A percentile compares a stretch with the other conserved stretches of the same genome.
phyloP scores from a whole-genome alignment of 2,888 invertebrate species.

The Notodonta dromedarius region DNA sequence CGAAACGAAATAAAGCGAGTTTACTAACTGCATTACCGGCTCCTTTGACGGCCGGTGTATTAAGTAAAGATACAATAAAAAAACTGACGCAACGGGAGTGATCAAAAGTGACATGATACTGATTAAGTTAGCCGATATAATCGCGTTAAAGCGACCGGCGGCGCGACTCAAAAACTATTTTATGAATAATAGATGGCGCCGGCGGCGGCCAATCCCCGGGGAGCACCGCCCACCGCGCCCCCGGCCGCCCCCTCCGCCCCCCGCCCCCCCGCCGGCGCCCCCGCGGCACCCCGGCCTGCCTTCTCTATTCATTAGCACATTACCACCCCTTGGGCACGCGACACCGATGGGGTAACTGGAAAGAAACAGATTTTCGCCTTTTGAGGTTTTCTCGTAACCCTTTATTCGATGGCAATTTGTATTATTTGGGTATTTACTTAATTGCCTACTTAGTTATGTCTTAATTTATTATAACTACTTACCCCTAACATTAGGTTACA shows the following conservation, averaged over 20 bases:
- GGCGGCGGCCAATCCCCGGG: conserved; percentile 80
- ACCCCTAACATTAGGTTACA: no score
- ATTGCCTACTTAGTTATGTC: no score
- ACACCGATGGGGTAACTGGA: conserved; percentile 54
- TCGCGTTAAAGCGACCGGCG: conserved; percentile 75
- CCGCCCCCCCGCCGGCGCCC: conserved; percentile 40
- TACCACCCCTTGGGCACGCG: conserved; percentile 76
- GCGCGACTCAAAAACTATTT: conserved; percentile 84
- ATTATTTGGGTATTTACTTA: no score
- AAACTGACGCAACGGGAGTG: conserved; percentile 56
- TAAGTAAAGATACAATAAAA: conserved; percentile 23
- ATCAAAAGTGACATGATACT: conserved; percentile 84
- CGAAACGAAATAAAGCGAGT: conserved; percentile 61
- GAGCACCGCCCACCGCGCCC: conserved; percentile 70
- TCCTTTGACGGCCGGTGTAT: conserved; percentile 69
- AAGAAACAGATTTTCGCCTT: conserved; percentile 76
- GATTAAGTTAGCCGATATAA: conserved; percentile 77
- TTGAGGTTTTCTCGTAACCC: conserved; percentile 23
- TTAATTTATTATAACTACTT: no score
- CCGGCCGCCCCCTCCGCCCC: conserved; percentile 37
- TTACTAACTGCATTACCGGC: conserved; percentile 56
- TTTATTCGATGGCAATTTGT: background rate
- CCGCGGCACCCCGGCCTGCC: conserved; percentile 56
- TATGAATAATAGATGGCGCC: conserved; percentile 83
- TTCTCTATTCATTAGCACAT: conserved; percentile 82